Percentiles rank a stretch among this genome's conserved stretches.
Conservation (phyloP, 1,140 invertebrate species). For the Laodelphax striatellus region DNA sequence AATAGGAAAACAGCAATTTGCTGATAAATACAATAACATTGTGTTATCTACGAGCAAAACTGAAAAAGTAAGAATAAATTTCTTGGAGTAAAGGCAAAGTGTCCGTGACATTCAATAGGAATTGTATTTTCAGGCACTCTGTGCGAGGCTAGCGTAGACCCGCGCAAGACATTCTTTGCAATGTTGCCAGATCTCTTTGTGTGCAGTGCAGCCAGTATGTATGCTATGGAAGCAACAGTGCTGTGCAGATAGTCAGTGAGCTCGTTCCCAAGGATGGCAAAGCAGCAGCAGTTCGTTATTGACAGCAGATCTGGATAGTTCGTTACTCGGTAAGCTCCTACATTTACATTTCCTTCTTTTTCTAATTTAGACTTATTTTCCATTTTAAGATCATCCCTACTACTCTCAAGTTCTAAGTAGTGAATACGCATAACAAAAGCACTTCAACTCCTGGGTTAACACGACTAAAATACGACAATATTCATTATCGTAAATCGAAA, state of each 20-base stretch:
- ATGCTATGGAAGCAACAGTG: background rate
- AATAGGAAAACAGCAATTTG: too few relatives aligned
- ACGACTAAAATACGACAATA: too few relatives aligned
- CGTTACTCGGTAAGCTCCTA: background rate
- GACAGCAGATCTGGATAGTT: background rate
- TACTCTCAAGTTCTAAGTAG: too few relatives aligned
- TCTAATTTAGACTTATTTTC: too few relatives aligned
- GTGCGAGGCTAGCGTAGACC: background rate
- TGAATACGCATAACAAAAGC: too few relatives aligned
- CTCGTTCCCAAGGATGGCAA: background rate
- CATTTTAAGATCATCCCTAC: too few relatives aligned
- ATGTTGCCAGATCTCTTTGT: background rate
- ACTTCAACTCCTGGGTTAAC: too few relatives aligned
- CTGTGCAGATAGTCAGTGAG: background rate
- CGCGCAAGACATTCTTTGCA: slow-evolving; percentile 2
- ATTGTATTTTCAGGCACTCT: background rate
- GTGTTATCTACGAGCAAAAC: too few relatives aligned
- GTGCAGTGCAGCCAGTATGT: background rate
- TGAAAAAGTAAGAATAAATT: background rate
- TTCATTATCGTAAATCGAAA: too few relatives aligned
- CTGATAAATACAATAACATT: too few relatives aligned
- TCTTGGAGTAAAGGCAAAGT: background rate
- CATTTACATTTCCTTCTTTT: too few relatives aligned
- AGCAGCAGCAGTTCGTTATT: background rate
- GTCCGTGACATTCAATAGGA: background rate